A percentile compares a stretch with the other conserved stretches of the same genome.
Conservation (phyloP, 2,888 invertebrate species). For the Thereva nobilitata region DNA sequence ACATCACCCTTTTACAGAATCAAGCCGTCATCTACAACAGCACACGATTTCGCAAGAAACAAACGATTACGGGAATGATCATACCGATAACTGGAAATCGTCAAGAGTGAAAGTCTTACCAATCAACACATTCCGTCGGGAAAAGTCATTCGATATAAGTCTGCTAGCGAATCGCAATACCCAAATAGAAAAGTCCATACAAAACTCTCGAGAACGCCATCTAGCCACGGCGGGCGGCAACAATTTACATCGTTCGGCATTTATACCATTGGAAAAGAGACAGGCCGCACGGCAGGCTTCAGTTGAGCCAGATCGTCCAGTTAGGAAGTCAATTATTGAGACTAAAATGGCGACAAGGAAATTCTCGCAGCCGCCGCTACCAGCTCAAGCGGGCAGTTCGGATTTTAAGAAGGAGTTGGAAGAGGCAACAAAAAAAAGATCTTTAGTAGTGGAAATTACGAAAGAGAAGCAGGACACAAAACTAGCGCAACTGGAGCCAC, state of each 20-base stretch:
- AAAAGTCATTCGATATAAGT: conserved; percentile 41
- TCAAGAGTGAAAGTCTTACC: conserved; percentile 20
- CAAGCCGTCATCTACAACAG: background rate
- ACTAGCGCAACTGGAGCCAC: background rate
- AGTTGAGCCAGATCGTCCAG: background rate
- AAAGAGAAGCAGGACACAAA: background rate
- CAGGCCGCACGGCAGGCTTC: background rate
- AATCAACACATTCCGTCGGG: conserved; percentile 37
- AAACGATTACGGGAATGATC: background rate
- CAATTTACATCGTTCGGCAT: background rate
- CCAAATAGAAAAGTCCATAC: background rate
- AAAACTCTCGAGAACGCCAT: conserved; percentile 16
- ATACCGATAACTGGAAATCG: conserved; percentile 8
- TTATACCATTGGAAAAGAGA: conserved; percentile 2
- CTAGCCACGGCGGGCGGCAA: background rate
- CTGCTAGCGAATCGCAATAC: conserved; percentile 32
- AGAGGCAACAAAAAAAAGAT: conserved; percentile 39
- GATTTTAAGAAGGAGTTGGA: conserved; percentile 41
- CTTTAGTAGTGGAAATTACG: conserved; percentile 19
- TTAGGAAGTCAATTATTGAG: conserved; percentile 6
- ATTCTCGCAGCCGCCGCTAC: conserved; percentile 38
- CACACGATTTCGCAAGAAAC: background rate
- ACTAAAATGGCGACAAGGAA: conserved; percentile 28
- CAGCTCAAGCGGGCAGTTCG: background rate
- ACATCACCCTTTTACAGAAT: too few species aligned